phyloP scores from a whole-genome alignment of 2,797 vertebrate species.

The Alouatta caraya region DNA sequence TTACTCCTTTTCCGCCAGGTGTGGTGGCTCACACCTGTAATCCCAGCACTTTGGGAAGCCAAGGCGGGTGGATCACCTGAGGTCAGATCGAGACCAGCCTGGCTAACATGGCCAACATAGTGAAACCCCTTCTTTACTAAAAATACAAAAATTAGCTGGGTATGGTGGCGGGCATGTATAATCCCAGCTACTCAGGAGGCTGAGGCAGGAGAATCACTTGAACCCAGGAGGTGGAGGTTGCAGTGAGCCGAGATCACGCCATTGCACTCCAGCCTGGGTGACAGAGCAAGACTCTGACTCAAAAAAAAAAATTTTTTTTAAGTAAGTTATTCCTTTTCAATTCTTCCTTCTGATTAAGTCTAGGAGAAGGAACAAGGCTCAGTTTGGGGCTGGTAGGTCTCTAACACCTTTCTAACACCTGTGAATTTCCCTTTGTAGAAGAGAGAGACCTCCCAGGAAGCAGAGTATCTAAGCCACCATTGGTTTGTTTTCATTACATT shows the following conservation, averaged over 20 bases:
- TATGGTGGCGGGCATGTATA: background rate
- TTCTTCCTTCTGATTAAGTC: background rate
- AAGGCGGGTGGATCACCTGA: background rate
- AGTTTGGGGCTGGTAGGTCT: background rate
- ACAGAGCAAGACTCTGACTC: background rate
- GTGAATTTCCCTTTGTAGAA: background rate
- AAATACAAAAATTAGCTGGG: background rate
- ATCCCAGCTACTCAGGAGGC: background rate
- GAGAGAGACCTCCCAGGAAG: background rate
- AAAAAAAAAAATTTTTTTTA: background rate
- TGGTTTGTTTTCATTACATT: conserved; percentile 27
- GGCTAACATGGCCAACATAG: background rate
- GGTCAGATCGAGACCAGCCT: background rate
- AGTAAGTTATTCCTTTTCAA: background rate
- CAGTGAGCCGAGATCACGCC: background rate
- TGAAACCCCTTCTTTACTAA: background rate
- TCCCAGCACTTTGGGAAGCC: background rate
- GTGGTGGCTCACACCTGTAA: background rate
- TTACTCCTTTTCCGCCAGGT: background rate
- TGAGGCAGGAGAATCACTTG: background rate
- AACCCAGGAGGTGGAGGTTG: background rate
- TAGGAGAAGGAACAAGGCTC: background rate
- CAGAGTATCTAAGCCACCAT: background rate
- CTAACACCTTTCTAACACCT: background rate
- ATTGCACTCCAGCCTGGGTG: background rate